Conservation (phyloP, 2,797 vertebrate genomes). For the Gallinago nigripennis region DNA sequence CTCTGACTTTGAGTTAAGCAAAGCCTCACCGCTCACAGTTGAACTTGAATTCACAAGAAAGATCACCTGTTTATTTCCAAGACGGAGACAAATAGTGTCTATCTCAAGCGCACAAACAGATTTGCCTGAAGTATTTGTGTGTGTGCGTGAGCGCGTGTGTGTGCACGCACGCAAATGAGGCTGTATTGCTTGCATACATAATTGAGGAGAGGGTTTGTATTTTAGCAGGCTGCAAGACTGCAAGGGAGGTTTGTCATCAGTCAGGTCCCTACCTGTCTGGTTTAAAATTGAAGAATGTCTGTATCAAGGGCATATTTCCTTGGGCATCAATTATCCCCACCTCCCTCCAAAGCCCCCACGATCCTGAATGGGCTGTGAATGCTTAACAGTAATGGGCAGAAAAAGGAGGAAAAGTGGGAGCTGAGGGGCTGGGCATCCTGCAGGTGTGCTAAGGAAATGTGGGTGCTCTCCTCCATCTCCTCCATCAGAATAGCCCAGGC, state of each 20-base stretch:
- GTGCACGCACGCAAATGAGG: not conserved
- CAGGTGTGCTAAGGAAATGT: not conserved
- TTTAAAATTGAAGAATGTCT: conserved; percentile 35
- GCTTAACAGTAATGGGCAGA: not conserved
- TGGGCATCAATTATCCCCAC: conserved; percentile 30
- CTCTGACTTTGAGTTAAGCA: not conserved
- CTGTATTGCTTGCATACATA: not conserved
- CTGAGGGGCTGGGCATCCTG: not conserved
- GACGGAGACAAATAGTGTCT: conserved; percentile 42
- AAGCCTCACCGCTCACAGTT: not conserved
- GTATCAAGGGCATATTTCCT: not conserved
- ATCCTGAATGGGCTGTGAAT: not conserved
- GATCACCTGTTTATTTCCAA: conserved; percentile 31
- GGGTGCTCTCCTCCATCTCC: not conserved
- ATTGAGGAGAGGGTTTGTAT: not conserved
- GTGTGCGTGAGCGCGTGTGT: not conserved
- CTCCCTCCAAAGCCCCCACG: not conserved
- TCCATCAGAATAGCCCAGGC: not conserved
- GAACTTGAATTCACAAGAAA: conserved; percentile 17
- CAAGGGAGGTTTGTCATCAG: not conserved
- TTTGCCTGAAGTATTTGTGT: conserved; percentile 15
- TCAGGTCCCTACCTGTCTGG: conserved; percentile 16
- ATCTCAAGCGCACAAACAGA: conserved; percentile 21
- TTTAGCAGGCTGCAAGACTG: not conserved
- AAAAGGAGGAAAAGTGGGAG: not conserved